phyloP scores from a whole-genome alignment of 2,797 vertebrate genomes.

The Pseudochirops cupreus region DNA sequence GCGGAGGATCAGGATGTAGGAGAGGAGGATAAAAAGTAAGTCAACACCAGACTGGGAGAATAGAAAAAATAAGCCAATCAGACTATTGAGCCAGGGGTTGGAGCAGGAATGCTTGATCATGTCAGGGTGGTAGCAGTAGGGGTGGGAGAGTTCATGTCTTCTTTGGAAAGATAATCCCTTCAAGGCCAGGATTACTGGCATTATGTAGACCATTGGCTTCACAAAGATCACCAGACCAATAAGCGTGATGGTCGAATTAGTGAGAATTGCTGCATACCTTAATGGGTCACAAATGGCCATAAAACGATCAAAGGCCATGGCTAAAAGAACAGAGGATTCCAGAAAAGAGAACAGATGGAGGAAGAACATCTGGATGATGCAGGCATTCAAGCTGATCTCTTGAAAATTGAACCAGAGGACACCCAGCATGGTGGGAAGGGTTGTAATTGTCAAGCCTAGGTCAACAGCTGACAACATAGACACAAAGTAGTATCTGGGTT shows the following conservation, averaged over 20 bases:
- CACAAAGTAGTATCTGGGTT: conserved; percentile 85
- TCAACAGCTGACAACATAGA: conserved; percentile 82
- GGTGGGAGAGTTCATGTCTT: conserved; percentile 77
- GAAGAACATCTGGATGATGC: conserved; percentile 84
- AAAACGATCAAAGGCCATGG: conserved; percentile 84
- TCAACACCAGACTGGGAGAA: conserved; percentile 71
- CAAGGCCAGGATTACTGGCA: conserved; percentile 73
- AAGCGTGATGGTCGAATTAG: conserved; percentile 55
- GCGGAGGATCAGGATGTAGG: conserved; percentile 81
- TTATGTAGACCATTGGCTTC: conserved; percentile 66
- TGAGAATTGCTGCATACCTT: conserved; percentile 78
- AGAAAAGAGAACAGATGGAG: conserved; percentile 83
- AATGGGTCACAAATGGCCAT: conserved; percentile 77
- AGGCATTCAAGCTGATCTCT: conserved; percentile 80
- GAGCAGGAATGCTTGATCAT: conserved; percentile 65
- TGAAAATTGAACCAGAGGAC: conserved; percentile 80
- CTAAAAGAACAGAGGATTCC: conserved; percentile 84
- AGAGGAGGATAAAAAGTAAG: conserved; percentile 74
- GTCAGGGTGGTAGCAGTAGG: conserved; percentile 80
- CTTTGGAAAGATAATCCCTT: conserved; percentile 67
- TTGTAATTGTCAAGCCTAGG: conserved; percentile 80
- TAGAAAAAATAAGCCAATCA: conserved; percentile 72
- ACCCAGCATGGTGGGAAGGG: conserved; percentile 84
- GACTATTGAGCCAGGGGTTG: conserved; percentile 63
- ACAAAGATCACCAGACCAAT: conserved; percentile 79